Evolutionary conservation across 2,113 vertebrate genomes (phyloP).

Genomic region (Capricornis sumatraensis): DNA sequence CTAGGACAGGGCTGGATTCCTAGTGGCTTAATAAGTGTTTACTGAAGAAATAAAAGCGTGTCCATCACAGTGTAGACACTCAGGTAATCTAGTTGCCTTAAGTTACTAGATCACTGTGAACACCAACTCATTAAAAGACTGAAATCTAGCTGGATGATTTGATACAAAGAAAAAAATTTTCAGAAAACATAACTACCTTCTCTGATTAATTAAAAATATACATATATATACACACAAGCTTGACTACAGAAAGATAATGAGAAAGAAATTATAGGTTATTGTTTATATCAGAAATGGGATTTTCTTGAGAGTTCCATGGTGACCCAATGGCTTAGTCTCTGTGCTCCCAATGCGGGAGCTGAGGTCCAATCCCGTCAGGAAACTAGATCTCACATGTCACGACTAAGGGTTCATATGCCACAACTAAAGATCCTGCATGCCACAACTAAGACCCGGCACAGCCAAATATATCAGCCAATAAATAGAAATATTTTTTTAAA

Average conservation of each 20-base stretch:
- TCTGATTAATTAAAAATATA: neutral
- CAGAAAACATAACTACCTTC: neutral
- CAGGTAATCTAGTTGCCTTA: neutral
- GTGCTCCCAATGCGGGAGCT: neutral
- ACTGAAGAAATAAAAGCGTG: neutral
- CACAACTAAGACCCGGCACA: neutral
- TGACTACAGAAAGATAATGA: neutral
- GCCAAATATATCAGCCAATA: neutral
- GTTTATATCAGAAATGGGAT: neutral
- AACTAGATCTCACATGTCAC: neutral
- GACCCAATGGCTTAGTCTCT: neutral
- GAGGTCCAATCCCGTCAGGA: neutral
- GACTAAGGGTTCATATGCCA: neutral
- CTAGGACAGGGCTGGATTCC: neutral
- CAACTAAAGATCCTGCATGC: neutral
- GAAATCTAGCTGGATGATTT: neutral
- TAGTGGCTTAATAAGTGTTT: neutral
- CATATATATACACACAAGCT: neutral
- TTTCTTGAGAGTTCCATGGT: neutral
- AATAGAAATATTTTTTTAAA: neutral
- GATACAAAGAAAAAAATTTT: constrained; percentile 1
- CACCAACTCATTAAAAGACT: neutral
- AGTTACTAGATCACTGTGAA: neutral
- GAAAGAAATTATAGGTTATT: neutral
- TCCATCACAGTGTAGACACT: neutral